Base-by-base conservation (phyloP, 1,140 invertebrate species). In the Drosophila sproati region DNA sequence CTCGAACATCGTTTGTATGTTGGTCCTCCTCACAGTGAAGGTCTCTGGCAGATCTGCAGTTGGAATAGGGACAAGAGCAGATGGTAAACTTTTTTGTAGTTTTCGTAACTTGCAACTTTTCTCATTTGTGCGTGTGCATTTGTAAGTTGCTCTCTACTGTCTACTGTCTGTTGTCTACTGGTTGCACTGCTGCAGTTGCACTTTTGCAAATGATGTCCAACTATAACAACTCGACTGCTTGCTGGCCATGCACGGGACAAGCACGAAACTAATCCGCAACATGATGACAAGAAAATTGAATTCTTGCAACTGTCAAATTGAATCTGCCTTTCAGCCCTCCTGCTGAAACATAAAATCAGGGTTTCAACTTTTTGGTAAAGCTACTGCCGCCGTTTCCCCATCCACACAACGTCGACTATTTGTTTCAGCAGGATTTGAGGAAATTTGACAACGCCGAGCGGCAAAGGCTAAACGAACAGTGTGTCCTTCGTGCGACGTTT, bases 261-360 rank as follows among this genome's bases (percentile, higher is more conserved):
- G 74, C 86, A 85, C 85, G 74, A 89, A 89, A 85, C 85, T 89
- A 89, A 89, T 89, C 85, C 85, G 74, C 85, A 89, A 89, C 85
- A 89, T 89, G 85, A 77, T 77, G 85, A 81, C 85, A 89, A 85
- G 85, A 89, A 89, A 89, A 89, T 89, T 89, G 85, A 89, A 89
- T 89, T 89, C 85, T 74, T 78, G 81, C 85, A 89, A 89, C 85
- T 89, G 85, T 89, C 85, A 89, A 89, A 89, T 89, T 89, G 85
- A 89, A 85, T 89, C 82, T 85, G 64, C 71, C 74, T 54, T 20
- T 34, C 35, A 60, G 37, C 57, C 12, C 20, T 43, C 20, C 10
- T 51, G 31, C 20, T 35, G 12, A 12, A 43, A 31, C 61, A 60
- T 72, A 34, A 73, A 82, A 83, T 83, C 81, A 80, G 67, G 69